Conservation (phyloP, 2,888 invertebrate species). For the Dinocampus coccinellae region DNA sequence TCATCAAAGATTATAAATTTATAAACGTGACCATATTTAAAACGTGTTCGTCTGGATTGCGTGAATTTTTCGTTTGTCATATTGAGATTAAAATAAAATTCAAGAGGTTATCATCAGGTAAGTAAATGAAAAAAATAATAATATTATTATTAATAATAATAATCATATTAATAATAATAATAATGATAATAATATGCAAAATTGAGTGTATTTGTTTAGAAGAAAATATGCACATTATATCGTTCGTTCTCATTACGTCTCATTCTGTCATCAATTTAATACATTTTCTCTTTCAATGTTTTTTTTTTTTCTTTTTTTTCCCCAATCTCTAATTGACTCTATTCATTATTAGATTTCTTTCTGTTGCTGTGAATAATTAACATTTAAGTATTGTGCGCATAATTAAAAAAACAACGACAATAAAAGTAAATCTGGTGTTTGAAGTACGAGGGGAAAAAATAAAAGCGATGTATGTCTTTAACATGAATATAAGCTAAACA, state of each 20-base stretch:
- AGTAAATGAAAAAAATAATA: slow-evolving; percentile 27
- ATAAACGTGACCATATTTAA: slow-evolving; percentile 40
- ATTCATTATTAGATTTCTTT: neutral
- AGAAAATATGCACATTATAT: neutral
- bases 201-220: neutral
- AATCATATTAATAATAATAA: too few species aligned
- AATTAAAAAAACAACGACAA: neutral
- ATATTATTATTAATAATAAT: too few species aligned
- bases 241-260: neutral
- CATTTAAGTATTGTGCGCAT: neutral
- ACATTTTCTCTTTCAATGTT: slow-evolving; percentile 16
- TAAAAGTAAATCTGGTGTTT: slow-evolving; percentile 7
- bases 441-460: neutral
- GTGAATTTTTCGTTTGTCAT: slow-evolving; percentile 42
- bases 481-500: neutral
- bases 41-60: slow-evolving; percentile 34
- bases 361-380: neutral
- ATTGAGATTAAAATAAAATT: slow-evolving; percentile 50
- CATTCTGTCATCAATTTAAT: neutral
- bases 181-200: too few species aligned
- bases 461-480: too few species aligned
- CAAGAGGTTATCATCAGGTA: slow-evolving; percentile 51
- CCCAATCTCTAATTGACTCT: neutral
- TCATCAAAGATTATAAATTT: slow-evolving; percentile 45
- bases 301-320: slow-evolving; percentile 3